A percentile compares a stretch with the other conserved stretches of the same genome.
Conservation (phyloP, 2,888 invertebrate species). For the Coremacera marginata region DNA sequence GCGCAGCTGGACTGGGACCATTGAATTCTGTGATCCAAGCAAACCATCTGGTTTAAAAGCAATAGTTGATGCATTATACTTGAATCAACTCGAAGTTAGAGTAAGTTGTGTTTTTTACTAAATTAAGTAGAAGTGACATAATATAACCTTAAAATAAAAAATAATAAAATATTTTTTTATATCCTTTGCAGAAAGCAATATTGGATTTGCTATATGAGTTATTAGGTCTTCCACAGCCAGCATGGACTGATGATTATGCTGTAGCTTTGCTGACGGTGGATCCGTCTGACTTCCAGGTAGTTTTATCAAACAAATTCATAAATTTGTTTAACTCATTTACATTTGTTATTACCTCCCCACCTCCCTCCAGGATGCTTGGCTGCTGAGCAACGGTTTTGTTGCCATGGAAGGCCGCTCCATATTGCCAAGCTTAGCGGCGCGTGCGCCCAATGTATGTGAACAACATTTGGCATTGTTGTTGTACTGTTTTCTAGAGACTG, state of each 20-base stretch:
- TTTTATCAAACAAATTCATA: neutral
- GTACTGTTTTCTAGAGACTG: slow-evolving; percentile 88
- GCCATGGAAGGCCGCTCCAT: slow-evolving; percentile 90
- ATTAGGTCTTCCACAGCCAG: slow-evolving; percentile 87
- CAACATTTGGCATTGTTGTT: slow-evolving; percentile 91
- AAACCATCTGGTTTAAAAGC: slow-evolving; percentile 82
- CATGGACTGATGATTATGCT: slow-evolving; percentile 93
- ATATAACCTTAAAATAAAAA: too few species aligned
- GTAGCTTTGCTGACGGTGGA: slow-evolving; percentile 90
- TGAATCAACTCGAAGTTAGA: slow-evolving; percentile 90
- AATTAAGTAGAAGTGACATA: too few species aligned
- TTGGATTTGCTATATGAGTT: slow-evolving; percentile 92
- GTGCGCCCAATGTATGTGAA: slow-evolving; percentile 90
- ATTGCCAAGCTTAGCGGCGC: slow-evolving; percentile 86
- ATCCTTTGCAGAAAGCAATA: slow-evolving; percentile 82
- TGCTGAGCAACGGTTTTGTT: slow-evolving; percentile 93
- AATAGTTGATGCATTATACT: slow-evolving; percentile 83
- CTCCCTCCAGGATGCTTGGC: slow-evolving; percentile 80
- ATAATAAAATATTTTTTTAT: too few species aligned
- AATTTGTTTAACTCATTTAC: neutral
- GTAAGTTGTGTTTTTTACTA: slow-evolving; percentile 74
- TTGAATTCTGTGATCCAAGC: slow-evolving; percentile 87
- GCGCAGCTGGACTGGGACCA: slow-evolving; percentile 91
- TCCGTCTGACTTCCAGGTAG: slow-evolving; percentile 80
- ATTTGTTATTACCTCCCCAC: neutral